Percentiles rank a stretch among this genome's conserved stretches.
phyloP scores from a whole-genome alignment of 2,797 vertebrate species.

The Chloroceryle amazona region DNA sequence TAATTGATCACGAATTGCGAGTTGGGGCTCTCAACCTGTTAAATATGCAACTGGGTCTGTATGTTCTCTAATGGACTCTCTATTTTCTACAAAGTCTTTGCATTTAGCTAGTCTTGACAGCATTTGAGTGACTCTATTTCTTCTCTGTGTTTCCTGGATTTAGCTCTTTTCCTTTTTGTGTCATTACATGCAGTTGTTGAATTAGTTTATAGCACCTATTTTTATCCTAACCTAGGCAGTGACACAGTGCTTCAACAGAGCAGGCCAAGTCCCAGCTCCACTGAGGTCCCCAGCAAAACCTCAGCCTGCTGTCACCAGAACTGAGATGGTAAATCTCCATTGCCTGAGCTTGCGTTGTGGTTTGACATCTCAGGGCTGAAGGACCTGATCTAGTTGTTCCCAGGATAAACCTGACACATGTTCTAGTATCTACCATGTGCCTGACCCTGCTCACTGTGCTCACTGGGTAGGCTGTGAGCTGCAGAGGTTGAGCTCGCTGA shows the following conservation, averaged over 20 bases:
- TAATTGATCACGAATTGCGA: slow-evolving; percentile 5
- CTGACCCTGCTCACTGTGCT: neutral
- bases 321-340: neutral
- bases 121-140: slow-evolving; percentile 14
- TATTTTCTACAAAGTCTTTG: slow-evolving; percentile 5
- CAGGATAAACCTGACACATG: neutral
- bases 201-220: neutral
- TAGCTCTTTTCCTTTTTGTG: neutral
- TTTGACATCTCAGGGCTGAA: neutral
- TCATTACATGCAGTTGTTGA: neutral
- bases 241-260: neutral
- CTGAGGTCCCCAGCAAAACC: neutral
- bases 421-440: rapidly evolving
- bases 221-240: neutral
- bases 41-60: neutral
- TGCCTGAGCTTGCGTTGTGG: neutral
- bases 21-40: neutral
- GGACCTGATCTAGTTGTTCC: neutral
- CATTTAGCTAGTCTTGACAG: neutral
- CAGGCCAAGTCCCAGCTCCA: neutral
- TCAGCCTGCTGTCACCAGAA: neutral
- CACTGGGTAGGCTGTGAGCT: rapidly evolving
- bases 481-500: neutral
- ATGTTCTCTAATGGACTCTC: slow-evolving; percentile 14
- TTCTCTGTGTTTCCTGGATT: neutral